Conservation (phyloP, 2,113 vertebrate genomes). For the Typhlomys cinereus region DNA sequence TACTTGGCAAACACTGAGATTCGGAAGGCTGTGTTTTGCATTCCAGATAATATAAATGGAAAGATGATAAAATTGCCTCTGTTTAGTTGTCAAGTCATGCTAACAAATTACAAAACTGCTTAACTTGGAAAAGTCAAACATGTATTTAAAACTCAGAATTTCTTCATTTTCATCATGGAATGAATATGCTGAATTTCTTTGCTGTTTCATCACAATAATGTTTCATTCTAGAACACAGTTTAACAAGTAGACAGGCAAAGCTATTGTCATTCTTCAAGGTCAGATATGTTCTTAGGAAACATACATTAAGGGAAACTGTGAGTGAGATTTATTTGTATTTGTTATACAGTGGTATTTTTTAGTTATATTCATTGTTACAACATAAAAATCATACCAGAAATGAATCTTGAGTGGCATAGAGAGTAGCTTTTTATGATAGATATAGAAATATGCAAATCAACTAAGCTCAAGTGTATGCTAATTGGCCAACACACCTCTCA, state of each 20-base stretch:
- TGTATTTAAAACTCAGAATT: slow-evolving; percentile 15
- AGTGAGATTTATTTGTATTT: slow-evolving; percentile 11
- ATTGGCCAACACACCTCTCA: slow-evolving; percentile 66
- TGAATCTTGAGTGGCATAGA: slow-evolving; percentile 44
- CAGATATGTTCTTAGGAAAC: slow-evolving; percentile 9
- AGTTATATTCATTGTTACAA: slow-evolving; percentile 14
- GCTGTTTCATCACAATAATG: background rate
- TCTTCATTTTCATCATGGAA: background rate
- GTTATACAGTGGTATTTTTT: background rate
- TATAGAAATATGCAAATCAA: slow-evolving; percentile 70
- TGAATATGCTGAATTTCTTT: background rate
- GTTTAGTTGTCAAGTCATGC: slow-evolving; percentile 5
- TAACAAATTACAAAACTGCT: slow-evolving; percentile 40
- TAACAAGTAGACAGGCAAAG: slow-evolving; percentile 10
- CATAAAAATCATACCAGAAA: slow-evolving; percentile 16
- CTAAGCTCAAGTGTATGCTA: slow-evolving; percentile 59
- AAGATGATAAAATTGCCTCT: slow-evolving; percentile 1
- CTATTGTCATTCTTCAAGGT: background rate
- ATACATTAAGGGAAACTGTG: background rate
- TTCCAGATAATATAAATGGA: slow-evolving; percentile 52
- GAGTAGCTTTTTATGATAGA: slow-evolving; percentile 54
- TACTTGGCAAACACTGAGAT: slow-evolving; percentile 3
- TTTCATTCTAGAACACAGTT: background rate
- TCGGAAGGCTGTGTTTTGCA: slow-evolving; percentile 34
- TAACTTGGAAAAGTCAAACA: background rate